Evolutionary conservation across 2,113 vertebrate genomes (phyloP), one percentile per base, ranked within the genome.

Genomic region (Pogona vitticeps): DNA sequence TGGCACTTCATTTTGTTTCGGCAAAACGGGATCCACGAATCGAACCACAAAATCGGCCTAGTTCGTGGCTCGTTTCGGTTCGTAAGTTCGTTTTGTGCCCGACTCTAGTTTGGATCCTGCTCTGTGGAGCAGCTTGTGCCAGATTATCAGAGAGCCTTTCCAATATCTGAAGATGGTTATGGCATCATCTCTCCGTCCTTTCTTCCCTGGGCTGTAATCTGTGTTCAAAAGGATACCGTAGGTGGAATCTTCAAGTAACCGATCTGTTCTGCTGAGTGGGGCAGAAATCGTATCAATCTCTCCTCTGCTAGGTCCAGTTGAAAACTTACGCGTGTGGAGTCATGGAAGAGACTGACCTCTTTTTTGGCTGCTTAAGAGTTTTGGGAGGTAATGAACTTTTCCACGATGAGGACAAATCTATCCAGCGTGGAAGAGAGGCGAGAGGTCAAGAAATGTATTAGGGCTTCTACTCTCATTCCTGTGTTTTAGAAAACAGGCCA

Each of bases 251-350:
- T n/a, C 8, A 59, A 56, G 52, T 33, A 67, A 70, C 1, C 0
- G 63, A 65, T 58, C 56, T 36, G 26, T 36, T 68, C 85, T n/a
- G 58, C 38, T 38, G 33, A 1, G 15, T 1, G 6, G 10, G n/a
- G 58, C 3, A 1, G 33, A 26, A n/a, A 68, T 83, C 21, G 52
- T 46, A 5, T 33, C 83, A 80, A 87, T 1, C 1, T 84, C 82
- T 3, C 33, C 42, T 86, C 42, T 70, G 6, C 14, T n/a, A 70
- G 1, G 21, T 85, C 80, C 78, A 78, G 40, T 14, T 7, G 40
- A 83, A 23, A 38, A 0, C 61, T 7, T 76, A 40, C 40, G 46
- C 0, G 0, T 40, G 17, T 46, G 8, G 88, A 6, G 0, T 58
- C 0, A 38, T 56, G 63, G 58, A 59, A 46, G 18, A 12, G 77